Conservation (phyloP, 30 jellyfish, hydroid and myxozoan species). For the Clytia hemisphaerica region DNA sequence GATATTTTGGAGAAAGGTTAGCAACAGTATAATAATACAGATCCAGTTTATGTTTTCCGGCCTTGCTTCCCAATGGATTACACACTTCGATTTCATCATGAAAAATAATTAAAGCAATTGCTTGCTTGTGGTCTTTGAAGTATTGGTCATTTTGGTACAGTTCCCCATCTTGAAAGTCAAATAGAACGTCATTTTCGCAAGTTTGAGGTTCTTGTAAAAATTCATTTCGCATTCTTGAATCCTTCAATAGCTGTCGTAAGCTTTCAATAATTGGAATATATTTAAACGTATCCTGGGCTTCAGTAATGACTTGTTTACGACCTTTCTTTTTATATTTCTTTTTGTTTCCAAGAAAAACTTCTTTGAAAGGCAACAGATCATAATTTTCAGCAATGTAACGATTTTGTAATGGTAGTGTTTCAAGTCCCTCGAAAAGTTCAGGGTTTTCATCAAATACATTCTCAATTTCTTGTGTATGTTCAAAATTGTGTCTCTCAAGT, state of each 20-base stretch:
- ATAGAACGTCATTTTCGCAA: not conserved
- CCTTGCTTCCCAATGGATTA: not conserved
- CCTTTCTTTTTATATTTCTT: not conserved
- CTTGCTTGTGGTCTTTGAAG: not conserved
- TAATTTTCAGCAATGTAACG: not conserved
- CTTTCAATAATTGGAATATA: constrained; percentile 6
- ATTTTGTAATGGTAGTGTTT: constrained; percentile 1
- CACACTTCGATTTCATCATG: not conserved
- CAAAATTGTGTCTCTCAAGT: not conserved
- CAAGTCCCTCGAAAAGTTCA: not conserved
- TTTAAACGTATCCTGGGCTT: not conserved
- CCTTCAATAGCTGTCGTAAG: not conserved
- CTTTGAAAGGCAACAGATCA: not conserved
- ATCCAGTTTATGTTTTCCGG: not conserved
- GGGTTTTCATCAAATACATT: not conserved
- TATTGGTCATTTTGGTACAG: not conserved
- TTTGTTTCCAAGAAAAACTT: not conserved
- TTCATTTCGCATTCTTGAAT: not conserved
- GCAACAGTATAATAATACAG: not conserved
- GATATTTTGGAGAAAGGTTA: not conserved
- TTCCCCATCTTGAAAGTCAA: not conserved
- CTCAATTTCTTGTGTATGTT: too few relatives aligned
- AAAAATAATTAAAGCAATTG: not conserved
- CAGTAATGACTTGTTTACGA: not conserved
- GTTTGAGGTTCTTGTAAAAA: not conserved